A percentile compares a stretch with the other conserved stretches of the same genome.
These are phyloP conservation scores for Maniola hyperantus DNA, from an alignment of 2,888 invertebrate species.

Conservation along the genomic window DNA sequence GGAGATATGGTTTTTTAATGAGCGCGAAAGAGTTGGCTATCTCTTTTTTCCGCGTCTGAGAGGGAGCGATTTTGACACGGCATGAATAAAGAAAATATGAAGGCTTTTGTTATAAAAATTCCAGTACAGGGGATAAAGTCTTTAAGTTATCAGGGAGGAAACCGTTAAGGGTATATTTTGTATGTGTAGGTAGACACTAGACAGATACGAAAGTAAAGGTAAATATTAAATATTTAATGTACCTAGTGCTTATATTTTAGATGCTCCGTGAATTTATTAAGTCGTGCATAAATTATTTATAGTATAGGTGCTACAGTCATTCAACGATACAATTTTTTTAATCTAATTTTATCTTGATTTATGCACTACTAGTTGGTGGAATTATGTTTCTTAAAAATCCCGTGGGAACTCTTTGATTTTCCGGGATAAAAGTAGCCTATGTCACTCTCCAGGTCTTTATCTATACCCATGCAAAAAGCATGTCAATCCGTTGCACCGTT, in stretches of 20 bases:
- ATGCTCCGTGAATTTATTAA: background rate
- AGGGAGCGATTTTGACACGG: slow-evolving; percentile 77
- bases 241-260: background rate
- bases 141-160: slow-evolving; percentile 78
- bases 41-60: slow-evolving; percentile 67
- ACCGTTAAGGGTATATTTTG: slow-evolving; percentile 55
- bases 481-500: too few species aligned
- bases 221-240: slow-evolving; percentile 1
- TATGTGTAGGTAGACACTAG: slow-evolving; percentile 45
- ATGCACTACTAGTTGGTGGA: too few species aligned
- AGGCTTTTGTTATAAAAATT: slow-evolving; percentile 81
- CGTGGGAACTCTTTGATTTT: too few species aligned
- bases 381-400: too few species aligned
- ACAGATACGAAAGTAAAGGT: slow-evolving; percentile 18
- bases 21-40: slow-evolving; percentile 75
- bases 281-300: too few species aligned
- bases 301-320: too few species aligned
- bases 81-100: slow-evolving; percentile 82
- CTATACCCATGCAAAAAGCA: too few species aligned
- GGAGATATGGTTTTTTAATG: slow-evolving; percentile 58
- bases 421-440: too few species aligned
- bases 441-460: too few species aligned
- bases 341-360: too few species aligned
- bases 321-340: background rate
- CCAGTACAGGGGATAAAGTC: slow-evolving; percentile 80